Percentiles rank a stretch among this genome's conserved stretches.
Evolutionary conservation across 2,113 vertebrate genomes (phyloP).

Genomic region (Falcunculus frontatus): DNA sequence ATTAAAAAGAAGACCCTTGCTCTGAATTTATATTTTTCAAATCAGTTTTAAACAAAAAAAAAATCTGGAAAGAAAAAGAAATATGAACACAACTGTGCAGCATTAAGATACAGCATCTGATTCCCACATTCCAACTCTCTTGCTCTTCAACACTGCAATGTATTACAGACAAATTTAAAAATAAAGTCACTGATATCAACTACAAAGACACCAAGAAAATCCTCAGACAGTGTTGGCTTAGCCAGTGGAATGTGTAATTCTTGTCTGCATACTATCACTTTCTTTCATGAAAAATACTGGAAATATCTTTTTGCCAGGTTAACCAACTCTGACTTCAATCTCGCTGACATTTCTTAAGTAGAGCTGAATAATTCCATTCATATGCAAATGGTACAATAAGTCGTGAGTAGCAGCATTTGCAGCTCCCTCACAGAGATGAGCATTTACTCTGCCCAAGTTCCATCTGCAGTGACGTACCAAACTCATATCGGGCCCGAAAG

Average conservation of each 20-base stretch:
- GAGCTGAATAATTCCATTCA: conserved; percentile 21
- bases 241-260: not conserved
- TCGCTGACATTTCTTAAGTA: not conserved
- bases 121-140: not conserved
- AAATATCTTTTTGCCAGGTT: conserved; percentile 43
- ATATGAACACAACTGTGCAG: not conserved
- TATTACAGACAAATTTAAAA: not conserved
- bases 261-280: not conserved
- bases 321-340: conserved; percentile 35
- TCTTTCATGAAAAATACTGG: conserved; percentile 27
- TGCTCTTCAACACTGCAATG: not conserved
- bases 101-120: not conserved
- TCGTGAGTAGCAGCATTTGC: not conserved
- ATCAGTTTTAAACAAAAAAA: not conserved
- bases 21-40: not conserved
- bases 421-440: not conserved
- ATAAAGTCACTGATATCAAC: conserved; percentile 1
- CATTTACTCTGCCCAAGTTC: not conserved
- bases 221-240: not conserved
- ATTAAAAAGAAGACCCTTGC: not conserved
- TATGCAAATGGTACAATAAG: not conserved
- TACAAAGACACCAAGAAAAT: not conserved
- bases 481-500: not conserved
- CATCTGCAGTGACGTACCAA: not conserved
- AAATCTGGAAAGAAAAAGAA: not conserved